Evolutionary conservation across 2,113 vertebrate species (phyloP).

Genomic region (Onychostruthus taczanowskii): DNA sequence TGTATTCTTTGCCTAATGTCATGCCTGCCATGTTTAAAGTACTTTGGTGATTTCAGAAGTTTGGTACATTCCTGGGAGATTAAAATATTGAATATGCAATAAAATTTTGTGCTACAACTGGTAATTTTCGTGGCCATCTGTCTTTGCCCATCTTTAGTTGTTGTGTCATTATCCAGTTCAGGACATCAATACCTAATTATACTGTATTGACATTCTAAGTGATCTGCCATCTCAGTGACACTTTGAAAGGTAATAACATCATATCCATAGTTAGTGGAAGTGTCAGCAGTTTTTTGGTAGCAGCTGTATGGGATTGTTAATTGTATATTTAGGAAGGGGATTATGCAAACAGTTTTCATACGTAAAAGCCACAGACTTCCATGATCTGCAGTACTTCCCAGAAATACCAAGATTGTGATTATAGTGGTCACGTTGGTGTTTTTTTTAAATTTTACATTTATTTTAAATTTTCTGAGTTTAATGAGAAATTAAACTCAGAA

Average conservation of each 20-base stretch:
- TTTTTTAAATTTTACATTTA: neutral
- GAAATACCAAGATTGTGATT: neutral
- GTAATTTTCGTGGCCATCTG: neutral
- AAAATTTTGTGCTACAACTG: neutral
- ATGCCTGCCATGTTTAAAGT: accelerated
- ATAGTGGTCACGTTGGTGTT: accelerated
- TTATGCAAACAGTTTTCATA: neutral
- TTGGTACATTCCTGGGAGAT: neutral
- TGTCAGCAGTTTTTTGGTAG: neutral
- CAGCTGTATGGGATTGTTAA: neutral
- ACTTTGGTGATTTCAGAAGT: neutral
- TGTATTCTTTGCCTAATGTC: neutral
- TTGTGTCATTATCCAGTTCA: neutral
- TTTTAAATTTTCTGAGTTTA: neutral
- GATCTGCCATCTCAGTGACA: neutral
- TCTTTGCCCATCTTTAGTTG: neutral
- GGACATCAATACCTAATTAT: neutral
- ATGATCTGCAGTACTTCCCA: accelerated
- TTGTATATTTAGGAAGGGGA: neutral
- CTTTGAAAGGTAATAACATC: neutral
- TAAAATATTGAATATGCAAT: neutral
- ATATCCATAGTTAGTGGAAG: neutral
- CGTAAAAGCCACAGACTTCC: neutral
- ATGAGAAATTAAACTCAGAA: neutral
- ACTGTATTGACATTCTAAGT: neutral